A percentile compares a stretch with the other conserved stretches of the same genome.
Evolutionary conservation across 2,888 invertebrate genomes (phyloP).

Genomic region (Ceriagrion tenellum): DNA sequence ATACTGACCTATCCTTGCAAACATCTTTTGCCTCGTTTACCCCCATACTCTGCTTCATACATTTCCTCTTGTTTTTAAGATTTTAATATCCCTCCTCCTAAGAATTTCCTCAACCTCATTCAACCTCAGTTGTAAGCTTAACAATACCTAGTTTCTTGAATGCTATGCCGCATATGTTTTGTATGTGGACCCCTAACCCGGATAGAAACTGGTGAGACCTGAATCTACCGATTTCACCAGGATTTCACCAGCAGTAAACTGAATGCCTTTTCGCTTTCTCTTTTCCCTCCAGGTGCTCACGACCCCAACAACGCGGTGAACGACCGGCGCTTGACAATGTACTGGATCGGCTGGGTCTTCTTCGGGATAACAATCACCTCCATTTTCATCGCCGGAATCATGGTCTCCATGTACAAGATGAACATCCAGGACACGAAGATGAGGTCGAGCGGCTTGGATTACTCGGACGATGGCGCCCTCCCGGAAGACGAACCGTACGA

Average conservation of each 20-base stretch:
- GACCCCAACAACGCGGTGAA: not conserved
- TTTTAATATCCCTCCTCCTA: not conserved
- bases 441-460: not conserved
- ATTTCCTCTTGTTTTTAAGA: not conserved
- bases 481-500: not conserved
- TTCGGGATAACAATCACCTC: conserved; percentile 36
- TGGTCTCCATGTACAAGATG: conserved; percentile 58
- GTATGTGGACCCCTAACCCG: not conserved
- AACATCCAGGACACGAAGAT: conserved; percentile 13
- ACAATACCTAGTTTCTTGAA: too few species aligned
- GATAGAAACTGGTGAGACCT: too few species aligned
- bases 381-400: conserved; percentile 25
- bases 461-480: not conserved
- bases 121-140: too few species aligned
- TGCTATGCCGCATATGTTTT: too few species aligned
- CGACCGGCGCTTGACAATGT: conserved; percentile 29
- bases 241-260: not conserved
- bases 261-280: not conserved
- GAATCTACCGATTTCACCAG: not conserved
- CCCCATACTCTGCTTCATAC: not conserved
- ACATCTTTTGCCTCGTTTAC: too few species aligned
- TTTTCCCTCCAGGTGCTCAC: not conserved
- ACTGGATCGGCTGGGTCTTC: conserved; percentile 55
- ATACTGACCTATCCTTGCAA: too few species aligned
- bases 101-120: too few species aligned